phyloP scores from a whole-genome alignment of 2,797 vertebrate species.

The Crenuchus spilurus region DNA sequence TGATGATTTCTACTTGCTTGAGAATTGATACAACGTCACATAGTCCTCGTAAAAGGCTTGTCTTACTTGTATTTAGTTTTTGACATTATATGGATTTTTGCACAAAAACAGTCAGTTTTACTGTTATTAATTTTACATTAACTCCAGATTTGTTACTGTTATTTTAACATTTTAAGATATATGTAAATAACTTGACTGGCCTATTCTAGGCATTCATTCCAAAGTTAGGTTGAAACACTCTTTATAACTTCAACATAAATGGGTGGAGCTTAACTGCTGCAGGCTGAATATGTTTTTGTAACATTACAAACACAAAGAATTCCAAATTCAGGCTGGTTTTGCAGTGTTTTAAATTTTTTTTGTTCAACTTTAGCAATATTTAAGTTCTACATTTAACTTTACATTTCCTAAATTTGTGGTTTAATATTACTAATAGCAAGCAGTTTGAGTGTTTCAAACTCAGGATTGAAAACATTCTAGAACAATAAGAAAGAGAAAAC shows the following conservation, averaged over 20 bases:
- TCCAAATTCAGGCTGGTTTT: too few species aligned
- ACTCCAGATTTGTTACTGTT: not conserved
- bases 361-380: too few species aligned
- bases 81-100: not conserved
- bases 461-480: too few species aligned
- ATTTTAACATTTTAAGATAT: not conserved
- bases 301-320: too few species aligned
- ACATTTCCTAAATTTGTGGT: too few species aligned
- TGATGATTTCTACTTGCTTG: constrained; percentile 12
- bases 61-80: not conserved
- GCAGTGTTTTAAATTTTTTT: too few species aligned
- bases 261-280: not conserved
- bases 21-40: not conserved
- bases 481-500: too few species aligned
- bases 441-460: too few species aligned
- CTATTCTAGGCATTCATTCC: not conserved
- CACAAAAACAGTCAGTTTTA: not conserved
- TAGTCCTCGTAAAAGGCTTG: not conserved
- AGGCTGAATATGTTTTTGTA: too few species aligned
- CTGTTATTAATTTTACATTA: not conserved
- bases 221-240: not conserved
- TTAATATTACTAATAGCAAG: too few species aligned
- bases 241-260: too few species aligned
- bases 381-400: too few species aligned
- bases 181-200: not conserved